phyloP scores from a whole-genome alignment of 2,113 vertebrate species.

The Cettia cetti region DNA sequence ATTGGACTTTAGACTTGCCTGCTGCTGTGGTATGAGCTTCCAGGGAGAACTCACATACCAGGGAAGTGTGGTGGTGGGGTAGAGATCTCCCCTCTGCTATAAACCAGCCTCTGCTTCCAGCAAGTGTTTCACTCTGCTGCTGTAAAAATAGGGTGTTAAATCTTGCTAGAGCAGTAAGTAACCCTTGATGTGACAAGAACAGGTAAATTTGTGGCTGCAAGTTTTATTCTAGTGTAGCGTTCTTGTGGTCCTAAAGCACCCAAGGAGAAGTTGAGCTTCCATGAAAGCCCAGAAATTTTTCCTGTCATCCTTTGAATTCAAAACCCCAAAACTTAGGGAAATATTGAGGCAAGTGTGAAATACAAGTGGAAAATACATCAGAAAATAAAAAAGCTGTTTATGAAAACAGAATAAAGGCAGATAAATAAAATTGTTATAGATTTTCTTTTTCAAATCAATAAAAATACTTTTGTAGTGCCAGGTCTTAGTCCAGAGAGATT shows the following conservation, averaged over 20 bases:
- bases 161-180: neutral
- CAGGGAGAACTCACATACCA: neutral
- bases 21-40: neutral
- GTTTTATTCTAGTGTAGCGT: neutral
- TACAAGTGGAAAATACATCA: neutral
- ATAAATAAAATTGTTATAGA: neutral
- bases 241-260: neutral
- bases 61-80: fast-evolving
- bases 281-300: neutral
- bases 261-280: neutral
- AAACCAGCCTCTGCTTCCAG: neutral
- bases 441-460: neutral
- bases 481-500: neutral
- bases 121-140: neutral
- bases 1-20: neutral
- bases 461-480: neutral
- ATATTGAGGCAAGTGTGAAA: neutral
- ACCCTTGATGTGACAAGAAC: neutral
- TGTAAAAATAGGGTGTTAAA: neutral
- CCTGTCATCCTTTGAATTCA: neutral
- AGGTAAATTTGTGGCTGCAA: neutral
- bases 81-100: neutral
- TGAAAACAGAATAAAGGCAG: neutral
- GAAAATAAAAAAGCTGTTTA: neutral
- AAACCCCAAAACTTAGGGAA: neutral